phyloP scores from a whole-genome alignment of 1,140 invertebrate genomes.

The Euschistus heros region DNA sequence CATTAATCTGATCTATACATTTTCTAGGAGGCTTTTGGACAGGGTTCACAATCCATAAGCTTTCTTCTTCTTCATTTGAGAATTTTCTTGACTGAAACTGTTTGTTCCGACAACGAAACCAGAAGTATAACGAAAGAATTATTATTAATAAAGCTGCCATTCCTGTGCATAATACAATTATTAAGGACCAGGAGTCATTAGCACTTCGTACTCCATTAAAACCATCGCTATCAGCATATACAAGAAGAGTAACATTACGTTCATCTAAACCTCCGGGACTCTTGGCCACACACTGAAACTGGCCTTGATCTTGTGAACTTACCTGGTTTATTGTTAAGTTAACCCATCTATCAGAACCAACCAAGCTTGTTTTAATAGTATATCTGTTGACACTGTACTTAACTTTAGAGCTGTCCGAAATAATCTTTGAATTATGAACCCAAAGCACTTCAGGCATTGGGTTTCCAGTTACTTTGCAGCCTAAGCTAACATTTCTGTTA shows the following conservation, averaged over 20 bases:
- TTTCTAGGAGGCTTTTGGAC: constrained; percentile 63
- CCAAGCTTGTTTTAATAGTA: constrained; percentile 30
- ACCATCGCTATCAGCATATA: constrained; percentile 37
- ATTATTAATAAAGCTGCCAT: constrained; percentile 41
- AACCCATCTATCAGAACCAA: constrained; percentile 44
- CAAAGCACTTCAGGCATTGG: constrained; percentile 64
- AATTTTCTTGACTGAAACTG: constrained; percentile 40
- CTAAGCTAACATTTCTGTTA: constrained; percentile 54
- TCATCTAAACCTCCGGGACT: constrained; percentile 74
- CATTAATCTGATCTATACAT: constrained; percentile 42
- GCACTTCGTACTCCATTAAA: constrained; percentile 30
- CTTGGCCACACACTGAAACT: constrained; percentile 76
- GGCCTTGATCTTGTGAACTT: constrained; percentile 62
- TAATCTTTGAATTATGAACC: constrained; percentile 55
- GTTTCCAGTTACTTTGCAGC: constrained; percentile 64
- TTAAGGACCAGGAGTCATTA: constrained; percentile 37
- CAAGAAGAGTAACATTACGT: constrained; percentile 53
- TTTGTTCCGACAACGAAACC: constrained; percentile 47
- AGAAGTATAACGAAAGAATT: constrained; percentile 50
- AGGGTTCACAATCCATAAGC: constrained; percentile 65
- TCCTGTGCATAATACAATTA: constrained; percentile 35
- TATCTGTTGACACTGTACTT: constrained; percentile 31
- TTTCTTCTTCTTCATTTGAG: constrained; percentile 49
- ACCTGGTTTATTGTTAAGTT: constrained; percentile 66
- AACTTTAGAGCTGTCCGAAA: constrained; percentile 41